Base-by-base conservation (phyloP, 2,113 vertebrate species). In the Aspidoscelis tigris region DNA sequence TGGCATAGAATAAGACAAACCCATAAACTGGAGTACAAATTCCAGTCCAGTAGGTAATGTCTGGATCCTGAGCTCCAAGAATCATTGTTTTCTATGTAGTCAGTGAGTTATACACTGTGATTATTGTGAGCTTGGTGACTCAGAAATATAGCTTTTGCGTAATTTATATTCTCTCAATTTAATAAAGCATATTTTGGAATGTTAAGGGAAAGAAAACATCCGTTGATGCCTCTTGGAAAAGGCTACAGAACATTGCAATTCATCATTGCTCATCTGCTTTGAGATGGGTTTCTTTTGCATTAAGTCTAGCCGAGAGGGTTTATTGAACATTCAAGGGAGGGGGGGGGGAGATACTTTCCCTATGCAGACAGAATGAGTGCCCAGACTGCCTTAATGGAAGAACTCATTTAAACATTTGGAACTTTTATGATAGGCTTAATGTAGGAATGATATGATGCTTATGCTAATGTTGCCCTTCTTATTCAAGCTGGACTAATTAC, bases 121-220 rank as follows among this genome's bases (percentile, higher is more conserved):
- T 74, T 85, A 75, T 75, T 44, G 47, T 2, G 7, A 24, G 76
- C 39, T n/a, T 78, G n/a, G 24, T 78, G 43, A 89, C 68, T 82
- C 74, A 66, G 78, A 87, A 88, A 81, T 76, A 84, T 0, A 21
- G 66, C 44, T 82, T 87, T 80, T 64, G 47, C 69, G 64, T 86
- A 90, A 89, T 89, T 91, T 82, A 73, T 81, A 50, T 81, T 89
- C 24, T 79, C 81, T 87, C 61, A 43, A 89, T 85, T 78, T 80
- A 86, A 61, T 79, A 68, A 83, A 77, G 53, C 64, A 3, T 87
- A 84, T 80, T 88, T 89, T 18, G 47, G 66, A n/a, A 82, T 84
- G 70, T 55, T 77, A 84, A 85, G 86, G 83, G n/a, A 90, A 86
- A 87, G 14, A 70, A 33, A 70, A 39, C 47, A 50, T 65, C 69